Percentiles rank a stretch among this genome's conserved stretches.
These are phyloP conservation scores for Entomyzon cyanotis DNA, from an alignment of 2,113 vertebrate genomes.

Conservation along the genomic window DNA sequence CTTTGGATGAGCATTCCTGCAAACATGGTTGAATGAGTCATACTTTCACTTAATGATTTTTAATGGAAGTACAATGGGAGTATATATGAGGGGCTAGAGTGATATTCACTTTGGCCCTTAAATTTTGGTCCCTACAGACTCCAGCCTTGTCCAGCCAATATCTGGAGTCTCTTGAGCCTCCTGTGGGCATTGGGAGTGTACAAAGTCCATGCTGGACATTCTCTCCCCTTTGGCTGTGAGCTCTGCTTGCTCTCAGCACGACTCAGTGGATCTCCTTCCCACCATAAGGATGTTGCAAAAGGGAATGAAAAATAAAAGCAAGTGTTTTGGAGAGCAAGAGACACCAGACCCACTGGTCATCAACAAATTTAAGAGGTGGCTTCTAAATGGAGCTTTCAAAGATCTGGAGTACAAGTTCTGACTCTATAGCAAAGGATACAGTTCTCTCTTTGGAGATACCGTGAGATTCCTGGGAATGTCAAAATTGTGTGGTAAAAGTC, in stretches of 20 bases:
- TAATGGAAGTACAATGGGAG: background rate
- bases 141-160: background rate
- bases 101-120: background rate
- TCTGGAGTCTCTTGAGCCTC: accelerated
- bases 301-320: background rate
- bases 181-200: background rate
- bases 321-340: background rate
- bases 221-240: background rate
- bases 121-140: background rate
- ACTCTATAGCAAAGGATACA: background rate
- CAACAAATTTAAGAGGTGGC: background rate
- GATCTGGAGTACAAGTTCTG: background rate
- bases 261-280: background rate
- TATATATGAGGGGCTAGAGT: background rate
- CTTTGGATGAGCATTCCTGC: background rate
- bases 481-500: background rate
- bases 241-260: background rate
- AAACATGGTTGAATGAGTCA: background rate
- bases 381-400: background rate
- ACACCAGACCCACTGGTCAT: background rate
- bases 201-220: background rate
- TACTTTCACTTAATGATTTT: background rate
- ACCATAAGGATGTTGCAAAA: background rate
- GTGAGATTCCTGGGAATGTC: background rate
- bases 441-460: accelerated